These are phyloP conservation scores for Temnothorax curvispinosus DNA, from an alignment of 1,140 invertebrate species.

Conservation along the genomic window DNA sequence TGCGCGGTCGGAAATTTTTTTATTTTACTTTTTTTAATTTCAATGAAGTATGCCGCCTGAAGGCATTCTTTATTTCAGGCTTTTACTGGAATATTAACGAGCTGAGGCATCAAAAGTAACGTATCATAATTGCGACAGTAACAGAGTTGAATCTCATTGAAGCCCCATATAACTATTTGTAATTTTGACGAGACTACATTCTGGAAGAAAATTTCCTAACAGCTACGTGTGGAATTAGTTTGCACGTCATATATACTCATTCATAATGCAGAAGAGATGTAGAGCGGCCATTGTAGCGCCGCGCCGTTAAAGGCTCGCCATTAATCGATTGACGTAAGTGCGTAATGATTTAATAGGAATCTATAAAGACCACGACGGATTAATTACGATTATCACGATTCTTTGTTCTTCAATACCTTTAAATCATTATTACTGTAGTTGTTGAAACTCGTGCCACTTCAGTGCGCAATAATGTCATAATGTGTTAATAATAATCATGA, in stretches of 20 bases:
- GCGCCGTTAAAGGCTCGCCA: background rate
- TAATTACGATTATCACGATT: background rate
- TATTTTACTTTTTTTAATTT: background rate
- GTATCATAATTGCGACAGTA: background rate
- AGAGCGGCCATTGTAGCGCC: background rate
- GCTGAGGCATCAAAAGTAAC: background rate
- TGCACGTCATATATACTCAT: constrained; percentile 36
- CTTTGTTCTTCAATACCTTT: background rate
- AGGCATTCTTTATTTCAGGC: background rate
- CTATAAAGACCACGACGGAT: background rate
- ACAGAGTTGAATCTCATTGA: background rate
- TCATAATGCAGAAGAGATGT: constrained; percentile 40
- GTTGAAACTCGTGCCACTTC: background rate
- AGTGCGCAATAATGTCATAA: background rate
- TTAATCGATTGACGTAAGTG: constrained; percentile 18
- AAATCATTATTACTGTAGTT: background rate
- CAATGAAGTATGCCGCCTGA: background rate
- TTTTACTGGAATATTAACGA: background rate
- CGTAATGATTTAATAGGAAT: constrained; percentile 1
- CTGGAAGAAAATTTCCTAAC: background rate
- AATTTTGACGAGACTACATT: background rate
- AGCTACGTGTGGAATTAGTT: background rate
- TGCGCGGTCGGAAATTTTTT: background rate
- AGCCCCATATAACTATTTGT: background rate
- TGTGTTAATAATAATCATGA: background rate